Conservation (phyloP, 2,113 vertebrate genomes). For the Dasyprocta punctata region DNA sequence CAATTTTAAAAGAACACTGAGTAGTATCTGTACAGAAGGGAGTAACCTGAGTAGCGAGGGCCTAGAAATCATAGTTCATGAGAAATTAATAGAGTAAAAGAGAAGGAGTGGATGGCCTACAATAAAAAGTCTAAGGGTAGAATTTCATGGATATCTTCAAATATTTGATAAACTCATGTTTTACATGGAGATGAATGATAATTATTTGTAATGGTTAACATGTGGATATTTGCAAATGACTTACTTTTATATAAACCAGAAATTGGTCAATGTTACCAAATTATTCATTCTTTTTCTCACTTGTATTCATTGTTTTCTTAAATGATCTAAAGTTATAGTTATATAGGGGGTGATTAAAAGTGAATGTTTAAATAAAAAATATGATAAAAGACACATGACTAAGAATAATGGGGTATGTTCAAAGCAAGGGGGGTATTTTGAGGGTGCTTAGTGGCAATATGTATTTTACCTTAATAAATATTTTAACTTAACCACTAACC, state of each 20-base stretch:
- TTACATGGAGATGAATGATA: constrained; percentile 1
- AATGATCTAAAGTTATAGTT: constrained; percentile 22
- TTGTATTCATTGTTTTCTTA: background rate
- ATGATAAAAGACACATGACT: background rate
- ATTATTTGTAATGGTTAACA: constrained; percentile 19
- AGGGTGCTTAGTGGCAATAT: background rate
- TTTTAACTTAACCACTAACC: background rate
- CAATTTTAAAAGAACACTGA: constrained; percentile 35
- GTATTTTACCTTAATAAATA: background rate
- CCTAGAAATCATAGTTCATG: constrained; percentile 28
- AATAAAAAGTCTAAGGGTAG: background rate
- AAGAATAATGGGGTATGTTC: background rate
- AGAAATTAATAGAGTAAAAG: background rate
- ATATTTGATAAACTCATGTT: background rate
- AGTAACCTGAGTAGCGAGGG: background rate
- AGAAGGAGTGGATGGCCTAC: background rate
- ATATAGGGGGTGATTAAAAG: background rate
- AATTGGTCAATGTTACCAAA: constrained; percentile 5
- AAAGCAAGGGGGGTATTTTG: background rate
- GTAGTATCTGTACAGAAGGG: background rate
- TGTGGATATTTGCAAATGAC: background rate
- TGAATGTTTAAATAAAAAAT: background rate
- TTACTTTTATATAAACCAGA: constrained; percentile 49
- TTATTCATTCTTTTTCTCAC: background rate
- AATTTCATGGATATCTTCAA: background rate